Percentiles rank a stretch among this genome's conserved stretches.
phyloP scores from a whole-genome alignment of 2,113 vertebrate genomes.

The Bubo blakistoni region DNA sequence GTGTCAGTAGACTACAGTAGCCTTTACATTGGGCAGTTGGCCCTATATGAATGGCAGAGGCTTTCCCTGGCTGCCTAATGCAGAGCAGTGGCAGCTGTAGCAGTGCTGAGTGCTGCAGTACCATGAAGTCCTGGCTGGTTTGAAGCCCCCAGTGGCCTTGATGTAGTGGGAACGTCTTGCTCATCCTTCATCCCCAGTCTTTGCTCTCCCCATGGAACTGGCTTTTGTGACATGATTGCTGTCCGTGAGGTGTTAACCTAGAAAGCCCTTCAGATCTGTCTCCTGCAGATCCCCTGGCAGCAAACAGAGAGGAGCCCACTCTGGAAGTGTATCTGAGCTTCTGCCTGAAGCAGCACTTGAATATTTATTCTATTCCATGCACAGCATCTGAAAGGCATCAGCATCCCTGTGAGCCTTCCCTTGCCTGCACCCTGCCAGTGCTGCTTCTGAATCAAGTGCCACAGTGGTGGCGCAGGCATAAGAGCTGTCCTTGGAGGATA shows the following conservation, averaged over 20 bases:
- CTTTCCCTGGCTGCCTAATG: background rate
- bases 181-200: background rate
- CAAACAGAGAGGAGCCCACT: background rate
- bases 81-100: background rate
- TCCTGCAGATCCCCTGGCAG: background rate
- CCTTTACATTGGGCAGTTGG: background rate
- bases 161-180: background rate
- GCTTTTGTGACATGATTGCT: background rate
- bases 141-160: background rate
- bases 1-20: background rate
- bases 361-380: background rate
- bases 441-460: background rate
- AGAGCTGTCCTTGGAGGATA: background rate
- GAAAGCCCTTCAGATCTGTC: background rate
- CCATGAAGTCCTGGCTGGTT: background rate
- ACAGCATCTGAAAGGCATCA: background rate
- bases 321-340: background rate
- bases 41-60: background rate
- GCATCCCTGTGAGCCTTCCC: background rate
- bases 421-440: background rate
- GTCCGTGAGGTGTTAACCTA: background rate
- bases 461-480: rapidly evolving
- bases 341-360: background rate
- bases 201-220: background rate
- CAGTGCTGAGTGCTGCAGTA: background rate